Evolutionary conservation across 2,797 vertebrate genomes (phyloP), one percentile per base, ranked within the genome.

Genomic region (Ctenopoma kingsleyae): DNA sequence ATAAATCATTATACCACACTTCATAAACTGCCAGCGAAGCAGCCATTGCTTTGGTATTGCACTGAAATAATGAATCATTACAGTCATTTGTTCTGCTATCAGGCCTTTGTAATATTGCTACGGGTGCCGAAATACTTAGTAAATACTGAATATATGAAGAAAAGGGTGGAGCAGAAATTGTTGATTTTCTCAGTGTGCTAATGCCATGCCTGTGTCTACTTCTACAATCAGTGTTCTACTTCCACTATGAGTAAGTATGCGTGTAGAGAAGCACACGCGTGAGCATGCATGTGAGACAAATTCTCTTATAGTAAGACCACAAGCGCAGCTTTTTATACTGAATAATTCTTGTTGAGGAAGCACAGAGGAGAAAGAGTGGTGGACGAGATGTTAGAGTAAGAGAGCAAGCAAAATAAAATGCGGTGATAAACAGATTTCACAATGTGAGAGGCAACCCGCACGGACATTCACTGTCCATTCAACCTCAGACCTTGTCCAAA

Each of bases 401-500:
- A 79, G 83, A 84, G 82, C 75, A 81, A 90, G 84, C 78, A 72
- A 80, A 85, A 19, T 3, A 44, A 88, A 85, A 78, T 41, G 80
- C 47, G 68, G 61, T 54, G 82, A 84, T 81, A 64, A 78, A 85
- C 62, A 73, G 73, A 36, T 83, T 83, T 90, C 80, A 89, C 81
- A 67, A 87, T 23, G 60, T 72, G 81, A 78, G 82, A 75, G 74
- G 80, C 84, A 69, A 80, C 76, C 65, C 47, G 27, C 36, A 66
- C 41, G 70, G 79, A 83, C 75, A 64, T 90, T 94, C 87, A 95
- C 89, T 94, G 94, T 91, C 93, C 92, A 36, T 95, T 95, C 84
- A 93, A 88, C 77, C 92, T 91, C 69, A 93, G 83, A 62, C 88
- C 92, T 59, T 95, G 93, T 80, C 80, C 93, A 78, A 94, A 95